Evolutionary conservation across 1,140 invertebrate genomes (phyloP).

Genomic region (Caligus rogercresseyi): DNA sequence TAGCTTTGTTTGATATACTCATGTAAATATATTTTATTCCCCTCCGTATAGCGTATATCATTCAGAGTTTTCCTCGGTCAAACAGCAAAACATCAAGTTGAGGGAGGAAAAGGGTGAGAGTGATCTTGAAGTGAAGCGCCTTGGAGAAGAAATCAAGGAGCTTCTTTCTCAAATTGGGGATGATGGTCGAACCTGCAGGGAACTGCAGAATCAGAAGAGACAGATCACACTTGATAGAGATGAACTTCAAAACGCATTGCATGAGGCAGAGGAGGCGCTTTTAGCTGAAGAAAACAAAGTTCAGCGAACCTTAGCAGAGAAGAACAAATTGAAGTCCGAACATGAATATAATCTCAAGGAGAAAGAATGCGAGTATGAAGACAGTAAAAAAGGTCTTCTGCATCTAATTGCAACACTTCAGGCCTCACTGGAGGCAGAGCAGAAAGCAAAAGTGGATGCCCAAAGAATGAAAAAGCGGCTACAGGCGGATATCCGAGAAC

Average conservation of each 20-base stretch:
- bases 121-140: constrained; percentile 87
- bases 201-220: constrained; percentile 83
- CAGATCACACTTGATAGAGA: constrained; percentile 89
- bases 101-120: neutral
- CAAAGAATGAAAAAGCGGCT: constrained; percentile 96
- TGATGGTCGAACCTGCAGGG: constrained; percentile 52
- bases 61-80: neutral
- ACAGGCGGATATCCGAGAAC: constrained; percentile 95
- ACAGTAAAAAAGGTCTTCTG: constrained; percentile 93
- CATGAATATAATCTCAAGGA: constrained; percentile 96
- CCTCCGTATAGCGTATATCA: constrained; percentile 79
- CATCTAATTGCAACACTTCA: constrained; percentile 97
- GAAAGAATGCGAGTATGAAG: constrained; percentile 99
- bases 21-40: constrained; percentile 98
- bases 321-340: constrained; percentile 90
- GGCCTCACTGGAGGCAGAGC: constrained; percentile 93
- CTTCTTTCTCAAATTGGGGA: constrained; percentile 94
- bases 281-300: constrained; percentile 98
- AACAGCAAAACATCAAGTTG: neutral
- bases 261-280: constrained; percentile 93
- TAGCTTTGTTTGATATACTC: too few relatives aligned
- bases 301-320: constrained; percentile 82
- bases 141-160: constrained; percentile 95
- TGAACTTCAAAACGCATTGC: constrained; percentile 86
- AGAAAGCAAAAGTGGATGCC: constrained; percentile 72